Conservation (phyloP, 2,888 invertebrate genomes). For the Glomeris marginata region DNA sequence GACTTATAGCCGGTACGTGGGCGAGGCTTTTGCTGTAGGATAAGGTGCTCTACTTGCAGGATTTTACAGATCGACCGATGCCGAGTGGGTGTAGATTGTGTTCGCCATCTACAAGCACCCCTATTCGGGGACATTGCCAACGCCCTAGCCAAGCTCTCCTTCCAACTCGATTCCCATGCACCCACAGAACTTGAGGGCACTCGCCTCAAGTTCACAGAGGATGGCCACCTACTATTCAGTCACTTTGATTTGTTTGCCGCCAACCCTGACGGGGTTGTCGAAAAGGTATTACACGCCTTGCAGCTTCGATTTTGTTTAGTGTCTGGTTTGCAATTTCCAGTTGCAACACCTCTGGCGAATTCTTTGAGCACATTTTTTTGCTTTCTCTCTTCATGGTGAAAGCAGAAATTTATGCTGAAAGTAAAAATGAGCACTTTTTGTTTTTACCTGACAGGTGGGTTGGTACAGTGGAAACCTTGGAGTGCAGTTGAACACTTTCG, state of each 20-base stretch:
- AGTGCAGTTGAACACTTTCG: constrained; percentile 21
- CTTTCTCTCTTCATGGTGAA: not conserved
- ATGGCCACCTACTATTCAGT: constrained; percentile 21
- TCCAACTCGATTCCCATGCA: constrained; percentile 16
- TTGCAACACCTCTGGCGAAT: not conserved
- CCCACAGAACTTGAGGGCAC: constrained; percentile 21
- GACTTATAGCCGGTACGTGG: too few species aligned
- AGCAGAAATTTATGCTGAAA: constrained; percentile 1
- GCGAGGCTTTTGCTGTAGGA: too few species aligned
- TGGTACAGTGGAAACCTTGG: constrained; percentile 27
- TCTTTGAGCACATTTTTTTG: not conserved
- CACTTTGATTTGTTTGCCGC: constrained; percentile 19
- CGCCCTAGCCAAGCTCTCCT: constrained; percentile 19
- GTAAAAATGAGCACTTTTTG: constrained; percentile 1
- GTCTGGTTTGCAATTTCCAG: not conserved
- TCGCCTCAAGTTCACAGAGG: constrained; percentile 19
- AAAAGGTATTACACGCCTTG: too few species aligned
- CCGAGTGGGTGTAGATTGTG: constrained; percentile 7
- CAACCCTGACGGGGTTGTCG: not conserved
- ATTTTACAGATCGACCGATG: constrained; percentile 23
- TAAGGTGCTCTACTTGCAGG: constrained; percentile 21
- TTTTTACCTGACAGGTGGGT: constrained; percentile 22
- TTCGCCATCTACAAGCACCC: constrained; percentile 1
- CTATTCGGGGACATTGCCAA: constrained; percentile 18
- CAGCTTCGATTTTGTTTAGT: not conserved